phyloP scores from a whole-genome alignment of 30 jellyfish, hydroid and myxozoan species.

The Clytia hemisphaerica region DNA sequence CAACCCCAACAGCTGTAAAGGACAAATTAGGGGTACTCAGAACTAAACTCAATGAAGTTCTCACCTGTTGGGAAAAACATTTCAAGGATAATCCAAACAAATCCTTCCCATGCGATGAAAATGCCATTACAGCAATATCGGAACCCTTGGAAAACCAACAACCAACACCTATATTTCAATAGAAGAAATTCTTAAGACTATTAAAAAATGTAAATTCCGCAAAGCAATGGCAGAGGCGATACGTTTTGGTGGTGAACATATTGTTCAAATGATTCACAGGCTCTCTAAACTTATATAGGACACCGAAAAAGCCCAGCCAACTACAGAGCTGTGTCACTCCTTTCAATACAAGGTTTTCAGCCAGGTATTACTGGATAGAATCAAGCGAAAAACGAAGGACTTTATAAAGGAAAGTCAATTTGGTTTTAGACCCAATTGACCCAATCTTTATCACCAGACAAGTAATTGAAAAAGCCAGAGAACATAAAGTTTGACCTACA shows the following conservation, averaged over 20 bases:
- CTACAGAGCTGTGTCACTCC: constrained; percentile 24
- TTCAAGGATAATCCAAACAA: constrained; percentile 27
- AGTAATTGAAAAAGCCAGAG: constrained; percentile 35
- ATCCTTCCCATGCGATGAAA: constrained; percentile 23
- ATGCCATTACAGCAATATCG: constrained; percentile 6
- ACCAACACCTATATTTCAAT: constrained; percentile 2
- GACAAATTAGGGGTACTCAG: background rate
- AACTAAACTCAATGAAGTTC: constrained; percentile 12
- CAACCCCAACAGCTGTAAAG: constrained; percentile 8
- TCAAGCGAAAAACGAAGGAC: background rate
- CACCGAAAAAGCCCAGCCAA: constrained; percentile 14
- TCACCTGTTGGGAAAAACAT: constrained; percentile 21
- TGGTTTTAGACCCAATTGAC: constrained; percentile 41
- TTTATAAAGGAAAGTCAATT: constrained; percentile 20
- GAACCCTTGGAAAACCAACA: constrained; percentile 1
- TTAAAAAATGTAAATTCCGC: background rate
- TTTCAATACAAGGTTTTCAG: constrained; percentile 24
- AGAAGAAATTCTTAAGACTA: constrained; percentile 1
- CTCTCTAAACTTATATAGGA: constrained; percentile 9
- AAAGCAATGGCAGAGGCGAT: constrained; percentile 28
- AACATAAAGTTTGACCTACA: constrained; percentile 20
- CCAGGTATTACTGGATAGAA: constrained; percentile 23
- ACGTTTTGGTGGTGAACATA: constrained; percentile 24
- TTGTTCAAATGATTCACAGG: constrained; percentile 28
- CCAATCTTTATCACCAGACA: constrained; percentile 39